Conservation (phyloP, 2,888 invertebrate species). For the Lucinisca nassula region DNA sequence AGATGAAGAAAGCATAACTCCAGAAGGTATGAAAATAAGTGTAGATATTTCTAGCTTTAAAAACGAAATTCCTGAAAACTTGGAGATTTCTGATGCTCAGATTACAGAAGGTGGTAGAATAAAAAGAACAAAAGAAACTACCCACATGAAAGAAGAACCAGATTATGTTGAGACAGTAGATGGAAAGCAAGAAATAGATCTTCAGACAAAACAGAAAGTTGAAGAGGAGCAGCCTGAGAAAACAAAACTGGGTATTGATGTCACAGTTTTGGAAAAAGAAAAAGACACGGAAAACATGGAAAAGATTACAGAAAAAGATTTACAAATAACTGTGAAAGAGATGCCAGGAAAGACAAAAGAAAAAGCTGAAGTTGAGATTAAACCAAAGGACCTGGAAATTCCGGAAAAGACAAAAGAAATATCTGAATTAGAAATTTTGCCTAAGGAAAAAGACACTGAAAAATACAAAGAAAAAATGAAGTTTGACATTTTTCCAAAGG, state of each 20-base stretch:
- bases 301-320: background rate
- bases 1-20: background rate
- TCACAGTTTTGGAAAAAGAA: no score
- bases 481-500: background rate
- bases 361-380: background rate
- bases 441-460: background rate
- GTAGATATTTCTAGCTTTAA: constrained; percentile 1
- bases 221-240: background rate
- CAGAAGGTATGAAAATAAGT: background rate
- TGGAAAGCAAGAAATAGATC: background rate
- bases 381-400: background rate
- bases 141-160: background rate
- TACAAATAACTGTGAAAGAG: background rate
- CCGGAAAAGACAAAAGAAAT: background rate
- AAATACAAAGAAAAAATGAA: background rate
- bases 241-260: background rate
- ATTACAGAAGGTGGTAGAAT: no score
- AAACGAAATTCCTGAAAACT: background rate
- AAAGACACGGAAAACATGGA: no score
- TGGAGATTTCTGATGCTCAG: background rate
- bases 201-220: background rate
- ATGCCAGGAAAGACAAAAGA: background rate
- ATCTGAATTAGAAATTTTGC: background rate
- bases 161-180: background rate
- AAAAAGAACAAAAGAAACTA: no score